Conservation (phyloP, 2,797 vertebrate species). For the Arremon brunneinucha region DNA sequence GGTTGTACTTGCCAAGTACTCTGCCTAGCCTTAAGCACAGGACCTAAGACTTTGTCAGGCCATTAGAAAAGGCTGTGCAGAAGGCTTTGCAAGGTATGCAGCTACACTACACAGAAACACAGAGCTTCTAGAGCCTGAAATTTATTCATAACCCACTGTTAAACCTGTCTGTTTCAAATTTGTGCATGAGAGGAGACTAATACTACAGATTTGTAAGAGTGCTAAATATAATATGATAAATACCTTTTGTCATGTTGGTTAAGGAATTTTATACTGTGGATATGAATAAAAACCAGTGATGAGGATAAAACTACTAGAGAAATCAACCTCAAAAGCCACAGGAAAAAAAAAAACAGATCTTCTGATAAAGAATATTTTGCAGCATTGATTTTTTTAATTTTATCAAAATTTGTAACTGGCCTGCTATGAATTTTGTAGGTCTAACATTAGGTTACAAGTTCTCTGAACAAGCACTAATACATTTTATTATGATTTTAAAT, state of each 20-base stretch:
- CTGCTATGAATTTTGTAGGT: background rate
- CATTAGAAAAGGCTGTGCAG: background rate
- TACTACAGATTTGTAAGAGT: background rate
- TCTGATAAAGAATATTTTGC: conserved; percentile 22
- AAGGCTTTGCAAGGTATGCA: background rate
- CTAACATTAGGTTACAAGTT: background rate
- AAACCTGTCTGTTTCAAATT: background rate
- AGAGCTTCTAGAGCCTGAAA: background rate
- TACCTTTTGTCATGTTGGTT: background rate
- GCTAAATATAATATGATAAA: background rate
- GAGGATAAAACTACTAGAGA: background rate
- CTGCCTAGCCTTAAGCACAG: background rate
- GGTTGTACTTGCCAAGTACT: background rate
- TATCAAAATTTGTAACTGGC: background rate
- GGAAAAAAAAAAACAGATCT: background rate
- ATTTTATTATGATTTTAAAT: conserved; percentile 37
- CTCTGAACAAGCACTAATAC: background rate
- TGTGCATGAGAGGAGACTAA: background rate
- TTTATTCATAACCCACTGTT: background rate
- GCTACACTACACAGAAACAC: background rate
- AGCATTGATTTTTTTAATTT: conserved; percentile 3
- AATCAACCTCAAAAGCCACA: background rate
- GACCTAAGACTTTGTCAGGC: background rate
- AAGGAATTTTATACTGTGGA: background rate
- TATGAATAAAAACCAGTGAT: background rate